Conservation (phyloP, 2,888 invertebrate genomes). For the Drosophila picticornis region DNA sequence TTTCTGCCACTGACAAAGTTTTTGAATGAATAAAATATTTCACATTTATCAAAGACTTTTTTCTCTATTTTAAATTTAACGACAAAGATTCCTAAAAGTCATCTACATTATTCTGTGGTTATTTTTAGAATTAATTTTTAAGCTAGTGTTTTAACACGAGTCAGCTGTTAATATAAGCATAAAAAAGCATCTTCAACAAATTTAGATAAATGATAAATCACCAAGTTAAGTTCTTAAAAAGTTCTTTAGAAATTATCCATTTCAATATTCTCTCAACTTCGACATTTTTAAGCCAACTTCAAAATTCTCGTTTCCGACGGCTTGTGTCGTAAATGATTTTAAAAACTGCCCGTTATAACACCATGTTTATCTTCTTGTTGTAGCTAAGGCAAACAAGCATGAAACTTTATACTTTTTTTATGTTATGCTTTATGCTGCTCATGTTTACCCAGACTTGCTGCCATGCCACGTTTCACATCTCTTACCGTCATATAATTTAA, state of each 20-base stretch:
- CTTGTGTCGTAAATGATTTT: not conserved
- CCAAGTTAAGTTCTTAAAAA: not conserved
- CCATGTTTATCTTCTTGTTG: conserved; percentile 50
- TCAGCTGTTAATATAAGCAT: not conserved
- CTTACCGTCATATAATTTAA: conserved; percentile 41
- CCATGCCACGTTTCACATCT: conserved; percentile 10
- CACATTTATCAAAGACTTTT: not conserved
- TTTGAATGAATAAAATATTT: not conserved
- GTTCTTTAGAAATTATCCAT: not conserved
- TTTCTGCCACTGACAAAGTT: not conserved
- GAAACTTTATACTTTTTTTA: conserved; percentile 58
- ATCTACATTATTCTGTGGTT: not conserved
- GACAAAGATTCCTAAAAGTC: not conserved
- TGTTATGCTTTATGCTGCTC: conserved; percentile 61
- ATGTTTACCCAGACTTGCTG: conserved; percentile 38
- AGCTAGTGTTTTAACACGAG: not conserved
- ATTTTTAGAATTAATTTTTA: not conserved
- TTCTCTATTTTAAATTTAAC: not conserved
- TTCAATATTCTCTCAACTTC: not conserved
- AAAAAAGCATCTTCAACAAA: not conserved
- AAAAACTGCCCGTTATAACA: conserved; percentile 17
- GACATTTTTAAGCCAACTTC: not conserved
- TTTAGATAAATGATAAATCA: not conserved
- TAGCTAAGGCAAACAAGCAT: conserved; percentile 36
- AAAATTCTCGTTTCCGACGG: not conserved